Evolutionary conservation across 2,888 invertebrate genomes (phyloP), one percentile per base, ranked within the genome.

Genomic region (Malacosoma neustria): DNA sequence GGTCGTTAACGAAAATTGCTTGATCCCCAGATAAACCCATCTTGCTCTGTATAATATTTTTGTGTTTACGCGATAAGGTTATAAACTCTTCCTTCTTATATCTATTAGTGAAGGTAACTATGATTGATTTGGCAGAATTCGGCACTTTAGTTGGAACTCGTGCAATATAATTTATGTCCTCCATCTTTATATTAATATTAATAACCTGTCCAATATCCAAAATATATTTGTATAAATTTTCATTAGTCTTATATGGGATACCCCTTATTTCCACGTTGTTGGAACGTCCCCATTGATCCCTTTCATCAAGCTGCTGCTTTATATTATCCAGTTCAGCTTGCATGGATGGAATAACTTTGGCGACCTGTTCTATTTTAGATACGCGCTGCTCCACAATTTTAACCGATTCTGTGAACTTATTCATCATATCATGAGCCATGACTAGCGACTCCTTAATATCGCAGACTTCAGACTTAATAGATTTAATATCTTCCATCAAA

Each of bases 21-120:
- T 37, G 29, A 22, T 41, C 34, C 0, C 38, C 41, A 3, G 30
- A 4, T 3, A 44, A 4, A 6, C 42, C 41, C 1, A 42, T 13
- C 1, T 32, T 11, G 6, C 34, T 12, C 7, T 35, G 14, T 32
- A 36, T 37, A 1, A 38, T 9, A 11, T 34, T 33, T 2, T 29
- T 15, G 1, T 30, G 33, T 30, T 29, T 36, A 30, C 40, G 34
- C 3, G 38, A 37, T 3, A 39, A 34, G 3, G 39, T 38, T 2
- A 41, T 30, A 34, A 43, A 46, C 15, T 43, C 40, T 11, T 46
- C 43, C 14, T 47, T 47, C 1, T 37, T 32, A 3, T 44, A 42
- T 2, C 42, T 22, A n/a, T 37, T 38, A 13, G n/a, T 14, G 34
- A 46, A 46, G 11, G 35, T 29, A 1, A 41, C 33, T 11, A 46